Percentiles rank a stretch among this genome's conserved stretches.
Conservation (phyloP, 2,797 vertebrate species). For the Onychomys leucogaster region DNA sequence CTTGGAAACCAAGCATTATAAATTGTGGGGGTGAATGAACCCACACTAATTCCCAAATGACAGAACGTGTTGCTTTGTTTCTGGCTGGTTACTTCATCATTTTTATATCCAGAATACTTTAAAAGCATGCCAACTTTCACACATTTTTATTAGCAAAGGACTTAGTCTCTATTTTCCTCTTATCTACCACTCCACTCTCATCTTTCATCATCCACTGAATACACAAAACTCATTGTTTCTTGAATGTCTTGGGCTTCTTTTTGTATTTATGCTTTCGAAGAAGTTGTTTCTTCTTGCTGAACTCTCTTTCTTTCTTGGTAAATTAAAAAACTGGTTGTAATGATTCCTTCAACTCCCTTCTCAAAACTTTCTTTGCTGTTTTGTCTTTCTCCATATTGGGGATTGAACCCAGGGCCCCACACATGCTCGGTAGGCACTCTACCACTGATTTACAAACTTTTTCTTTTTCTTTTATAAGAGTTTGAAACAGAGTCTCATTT, state of each 20-base stretch:
- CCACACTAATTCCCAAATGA: background rate
- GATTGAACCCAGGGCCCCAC: background rate
- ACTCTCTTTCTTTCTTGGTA: background rate
- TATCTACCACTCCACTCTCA: background rate
- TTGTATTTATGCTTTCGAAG: slow-evolving; percentile 11
- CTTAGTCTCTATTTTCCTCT: slow-evolving; percentile 45
- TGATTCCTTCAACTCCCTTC: background rate
- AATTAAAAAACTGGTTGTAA: background rate
- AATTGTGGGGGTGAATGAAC: background rate
- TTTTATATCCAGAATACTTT: slow-evolving; percentile 34
- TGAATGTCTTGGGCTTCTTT: background rate
- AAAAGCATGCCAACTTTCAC: background rate
- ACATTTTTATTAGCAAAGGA: slow-evolving; percentile 28
- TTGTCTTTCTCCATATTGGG: background rate
- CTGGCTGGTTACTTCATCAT: background rate
- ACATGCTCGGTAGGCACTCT: background rate
- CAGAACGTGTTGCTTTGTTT: slow-evolving; percentile 7
- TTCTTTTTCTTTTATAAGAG: background rate
- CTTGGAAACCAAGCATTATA: background rate
- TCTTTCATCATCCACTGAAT: slow-evolving; percentile 25
- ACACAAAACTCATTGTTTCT: slow-evolving; percentile 2
- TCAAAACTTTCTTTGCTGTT: background rate
- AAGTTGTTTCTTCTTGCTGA: background rate
- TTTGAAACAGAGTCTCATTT: background rate
- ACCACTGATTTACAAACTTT: background rate